Percentiles rank a stretch among this genome's conserved stretches.
Conservation (phyloP, 2,113 vertebrate species). For the Phrynosoma blainvillii region DNA sequence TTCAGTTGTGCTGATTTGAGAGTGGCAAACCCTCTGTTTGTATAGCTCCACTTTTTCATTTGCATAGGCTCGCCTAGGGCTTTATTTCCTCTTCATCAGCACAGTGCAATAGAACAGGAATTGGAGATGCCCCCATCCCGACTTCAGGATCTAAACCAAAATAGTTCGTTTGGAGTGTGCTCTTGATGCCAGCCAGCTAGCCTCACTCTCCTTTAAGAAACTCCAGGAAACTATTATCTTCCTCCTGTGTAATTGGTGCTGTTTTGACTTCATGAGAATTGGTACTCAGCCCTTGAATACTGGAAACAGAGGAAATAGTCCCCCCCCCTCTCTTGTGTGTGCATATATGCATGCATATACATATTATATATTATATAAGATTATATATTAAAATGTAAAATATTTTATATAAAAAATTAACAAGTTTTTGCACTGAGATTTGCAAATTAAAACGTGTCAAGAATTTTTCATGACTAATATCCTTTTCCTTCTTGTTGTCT, state of each 20-base stretch:
- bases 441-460: too few species aligned
- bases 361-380: too few species aligned
- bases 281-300: too few species aligned
- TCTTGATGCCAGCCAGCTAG: not conserved
- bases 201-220: not conserved
- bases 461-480: slow-evolving; percentile 40
- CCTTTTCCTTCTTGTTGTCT: slow-evolving; percentile 13
- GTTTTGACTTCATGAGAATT: not conserved
- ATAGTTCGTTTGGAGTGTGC: not conserved
- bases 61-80: not conserved
- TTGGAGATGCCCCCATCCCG: not conserved
- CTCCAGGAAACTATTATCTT: not conserved
- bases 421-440: too few species aligned
- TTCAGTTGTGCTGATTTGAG: not conserved
- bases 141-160: too few species aligned
- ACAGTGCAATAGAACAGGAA: not conserved
- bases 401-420: too few species aligned
- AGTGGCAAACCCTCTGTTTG: not conserved
- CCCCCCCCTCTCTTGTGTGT: too few species aligned
- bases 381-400: too few species aligned
- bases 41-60: too few species aligned
- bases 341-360: too few species aligned
- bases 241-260: not conserved
- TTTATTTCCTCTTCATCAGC: not conserved
- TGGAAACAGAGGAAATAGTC: too few species aligned